Base-by-base conservation (phyloP, 2,888 invertebrate genomes). In the Hedychridium roseum region DNA sequence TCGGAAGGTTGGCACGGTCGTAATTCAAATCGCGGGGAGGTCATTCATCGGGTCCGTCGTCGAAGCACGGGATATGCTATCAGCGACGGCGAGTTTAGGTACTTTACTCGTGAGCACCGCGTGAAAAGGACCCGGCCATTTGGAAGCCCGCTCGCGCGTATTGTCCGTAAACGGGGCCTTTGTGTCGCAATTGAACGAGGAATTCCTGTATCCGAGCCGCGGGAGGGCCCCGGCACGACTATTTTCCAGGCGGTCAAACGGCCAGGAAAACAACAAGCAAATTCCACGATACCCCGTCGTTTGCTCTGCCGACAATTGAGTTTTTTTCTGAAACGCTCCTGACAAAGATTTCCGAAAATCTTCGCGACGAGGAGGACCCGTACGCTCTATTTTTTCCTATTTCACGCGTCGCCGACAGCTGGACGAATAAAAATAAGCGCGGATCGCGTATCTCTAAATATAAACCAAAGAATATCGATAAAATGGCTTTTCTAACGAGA, bases 161-260 rank as follows among this genome's bases (percentile, higher is more conserved):
- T 64, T 61, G 63, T 66, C 43, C 49, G 50, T 64, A 57, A 66
- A 68, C 53, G 54, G 43, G 47, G 37, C 62, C 60, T 67, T 68
- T 67, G 66, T 67, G 5, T 41, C 36, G 45, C 66, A 68, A 68
- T 67, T 67, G 66, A 54, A 53, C 48, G 43, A 28, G 45, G 40
- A 44, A 64, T 63, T 48, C 59, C 30, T n/a, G 48, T 57, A 54
- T 57, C 38, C 48, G 41, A 44, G 51, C 27, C 43, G 32, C 43
- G 54, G 27, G 30, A 51, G 48, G 43, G 26, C 12, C n/a, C n/a
- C n/a, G n/a, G n/a, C n/a, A n/a, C n/a, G n/a, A n/a, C n/a, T n/a
- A n/a, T n/a, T n/a, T n/a, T n/a, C n/a, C n/a, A n/a, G n/a, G n/a
- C n/a, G n/a, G n/a, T n/a, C n/a, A n/a, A n/a, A n/a, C n/a, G n/a